Evolutionary conservation across 1,140 invertebrate species (phyloP).

Genomic region (Lutraria rhynchaena): DNA sequence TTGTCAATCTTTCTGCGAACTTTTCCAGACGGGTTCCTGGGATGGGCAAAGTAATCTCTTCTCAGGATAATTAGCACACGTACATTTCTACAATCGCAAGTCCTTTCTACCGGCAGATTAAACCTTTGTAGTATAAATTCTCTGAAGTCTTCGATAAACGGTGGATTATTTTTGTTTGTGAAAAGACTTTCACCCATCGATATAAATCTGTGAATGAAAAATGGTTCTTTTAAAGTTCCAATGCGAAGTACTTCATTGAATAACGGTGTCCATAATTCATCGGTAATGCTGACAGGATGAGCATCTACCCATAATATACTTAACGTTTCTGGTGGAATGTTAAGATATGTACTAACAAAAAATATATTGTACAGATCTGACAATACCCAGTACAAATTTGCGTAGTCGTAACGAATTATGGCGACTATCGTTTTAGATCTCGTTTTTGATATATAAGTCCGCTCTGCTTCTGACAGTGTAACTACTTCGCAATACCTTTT

Average conservation of each 20-base stretch:
- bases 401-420: not conserved
- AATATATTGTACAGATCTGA: not conserved
- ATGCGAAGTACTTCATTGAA: not conserved
- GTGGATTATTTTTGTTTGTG: not conserved
- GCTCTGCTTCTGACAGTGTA: not conserved
- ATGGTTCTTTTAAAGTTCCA: not conserved
- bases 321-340: not conserved
- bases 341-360: not conserved
- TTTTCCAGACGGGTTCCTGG: constrained; percentile 75
- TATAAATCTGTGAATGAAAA: not conserved
- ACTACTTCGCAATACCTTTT: not conserved
- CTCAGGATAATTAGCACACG: constrained; percentile 75
- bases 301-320: not conserved
- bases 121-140: not conserved
- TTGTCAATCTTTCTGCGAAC: constrained; percentile 73
- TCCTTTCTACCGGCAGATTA: not conserved
- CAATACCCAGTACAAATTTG: constrained; percentile 16
- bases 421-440: not conserved
- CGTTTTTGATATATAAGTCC: not conserved
- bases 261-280: not conserved
- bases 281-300: not conserved
- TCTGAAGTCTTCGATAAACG: not conserved
- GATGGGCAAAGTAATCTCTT: constrained; percentile 78
- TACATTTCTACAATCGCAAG: constrained; percentile 67
- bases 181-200: not conserved